Evolutionary conservation across 2,797 vertebrate species (phyloP).

Genomic region (Lycodopsis pacificus): DNA sequence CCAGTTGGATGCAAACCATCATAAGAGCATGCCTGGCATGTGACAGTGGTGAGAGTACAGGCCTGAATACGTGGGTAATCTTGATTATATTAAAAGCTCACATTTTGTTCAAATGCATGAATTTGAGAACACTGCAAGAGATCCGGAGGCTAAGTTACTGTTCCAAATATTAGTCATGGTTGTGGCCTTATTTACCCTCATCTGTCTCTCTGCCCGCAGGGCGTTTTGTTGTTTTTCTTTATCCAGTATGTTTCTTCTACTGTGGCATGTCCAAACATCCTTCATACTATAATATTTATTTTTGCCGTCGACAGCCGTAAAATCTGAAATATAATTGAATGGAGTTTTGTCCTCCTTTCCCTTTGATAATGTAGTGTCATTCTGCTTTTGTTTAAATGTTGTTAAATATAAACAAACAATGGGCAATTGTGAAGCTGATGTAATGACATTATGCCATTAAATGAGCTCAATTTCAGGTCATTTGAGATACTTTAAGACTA

Average conservation of each 20-base stretch:
- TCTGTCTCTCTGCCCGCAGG: neutral
- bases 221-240: neutral
- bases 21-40: conserved; percentile 45
- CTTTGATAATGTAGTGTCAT: neutral
- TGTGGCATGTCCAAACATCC: neutral
- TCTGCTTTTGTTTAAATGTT: neutral
- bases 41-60: conserved; percentile 10
- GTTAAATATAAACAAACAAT: neutral
- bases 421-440: neutral
- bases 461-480: conserved; percentile 10
- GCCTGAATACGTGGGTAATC: neutral
- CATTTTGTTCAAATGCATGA: conserved; percentile 10
- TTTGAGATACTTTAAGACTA: neutral
- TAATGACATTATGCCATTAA: neutral
- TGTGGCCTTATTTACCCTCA: conserved; percentile 19
- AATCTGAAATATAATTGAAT: conserved; percentile 9
- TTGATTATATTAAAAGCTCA: conserved; percentile 8
- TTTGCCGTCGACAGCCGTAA: neutral
- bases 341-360: neutral
- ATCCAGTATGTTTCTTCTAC: neutral
- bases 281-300: neutral
- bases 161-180: conserved; percentile 3
- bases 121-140: conserved; percentile 1
- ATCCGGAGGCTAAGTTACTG: neutral
- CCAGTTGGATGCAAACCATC: conserved; percentile 15